These are phyloP conservation scores for Porites lobata DNA, from an alignment of 92 coral and sea anemone genomes.

Conservation along the genomic window DNA sequence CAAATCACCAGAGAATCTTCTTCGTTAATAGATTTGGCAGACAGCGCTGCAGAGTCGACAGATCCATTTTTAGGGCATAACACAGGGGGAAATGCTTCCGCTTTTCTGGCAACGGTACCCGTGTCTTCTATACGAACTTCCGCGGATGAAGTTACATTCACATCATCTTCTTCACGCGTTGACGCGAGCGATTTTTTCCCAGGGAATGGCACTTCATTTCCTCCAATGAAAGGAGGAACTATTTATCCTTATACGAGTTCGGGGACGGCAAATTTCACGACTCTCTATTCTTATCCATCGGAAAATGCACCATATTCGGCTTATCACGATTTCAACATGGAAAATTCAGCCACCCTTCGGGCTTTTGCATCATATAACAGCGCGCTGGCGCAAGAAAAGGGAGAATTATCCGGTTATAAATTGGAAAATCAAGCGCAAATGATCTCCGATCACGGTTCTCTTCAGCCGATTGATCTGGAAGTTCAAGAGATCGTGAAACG, in stretches of 20 bases:
- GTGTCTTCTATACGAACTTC: constrained; percentile 75
- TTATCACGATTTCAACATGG: constrained; percentile 83
- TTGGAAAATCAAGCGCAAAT: constrained; percentile 83
- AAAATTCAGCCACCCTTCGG: constrained; percentile 79
- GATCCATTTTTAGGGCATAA: constrained; percentile 95
- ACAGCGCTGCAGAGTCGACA: constrained; percentile 71
- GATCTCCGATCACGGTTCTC: constrained; percentile 77
- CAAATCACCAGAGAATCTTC: constrained; percentile 80
- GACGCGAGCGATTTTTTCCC: constrained; percentile 83
- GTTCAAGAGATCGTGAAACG: constrained; percentile 99
- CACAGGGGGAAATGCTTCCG: constrained; percentile 63
- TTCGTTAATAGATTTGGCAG: constrained; percentile 83
- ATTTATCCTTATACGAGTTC: constrained; percentile 80
- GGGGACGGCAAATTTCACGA: constrained; percentile 66
- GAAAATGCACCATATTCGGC: constrained; percentile 74
- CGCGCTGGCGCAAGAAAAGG: constrained; percentile 83
- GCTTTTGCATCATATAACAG: constrained; percentile 87
- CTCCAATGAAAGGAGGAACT: constrained; percentile 74
- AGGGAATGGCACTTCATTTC: constrained; percentile 65
- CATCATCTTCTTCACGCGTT: constrained; percentile 67
- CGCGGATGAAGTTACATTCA: constrained; percentile 70
- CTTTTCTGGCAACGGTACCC: constrained; percentile 71
- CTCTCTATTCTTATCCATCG: constrained; percentile 82
- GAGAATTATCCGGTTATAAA: constrained; percentile 83
- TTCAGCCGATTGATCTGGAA: constrained; percentile 97